Conservation (phyloP, 2,113 vertebrate genomes). For the Anas platyrhynchos region DNA sequence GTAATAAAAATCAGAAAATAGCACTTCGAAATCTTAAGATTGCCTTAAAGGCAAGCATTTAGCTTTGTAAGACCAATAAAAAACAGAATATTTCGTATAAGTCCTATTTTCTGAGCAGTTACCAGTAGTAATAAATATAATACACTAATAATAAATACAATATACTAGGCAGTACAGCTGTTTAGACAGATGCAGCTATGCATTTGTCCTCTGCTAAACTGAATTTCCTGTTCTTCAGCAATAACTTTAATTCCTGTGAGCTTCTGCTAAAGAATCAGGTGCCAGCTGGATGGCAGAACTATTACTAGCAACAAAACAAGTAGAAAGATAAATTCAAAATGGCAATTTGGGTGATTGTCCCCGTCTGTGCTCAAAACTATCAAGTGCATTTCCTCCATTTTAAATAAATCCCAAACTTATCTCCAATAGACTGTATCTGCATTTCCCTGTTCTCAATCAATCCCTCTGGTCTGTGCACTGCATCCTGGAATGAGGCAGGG, state of each 20-base stretch:
- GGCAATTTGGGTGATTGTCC: background rate
- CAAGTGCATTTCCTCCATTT: background rate
- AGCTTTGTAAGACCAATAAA: background rate
- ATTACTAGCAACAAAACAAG: background rate
- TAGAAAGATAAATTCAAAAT: slow-evolving; percentile 17
- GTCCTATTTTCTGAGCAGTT: background rate
- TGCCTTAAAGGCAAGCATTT: background rate
- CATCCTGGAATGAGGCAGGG: background rate
- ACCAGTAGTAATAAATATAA: background rate
- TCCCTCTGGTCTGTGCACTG: background rate
- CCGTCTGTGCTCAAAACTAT: background rate
- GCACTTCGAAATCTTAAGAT: background rate
- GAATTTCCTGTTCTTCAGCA: background rate
- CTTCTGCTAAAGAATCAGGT: background rate
- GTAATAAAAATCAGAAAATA: background rate
- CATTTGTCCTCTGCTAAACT: background rate
- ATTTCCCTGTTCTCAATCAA: background rate
- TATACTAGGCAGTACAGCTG: background rate
- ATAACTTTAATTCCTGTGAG: background rate
- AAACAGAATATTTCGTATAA: background rate
- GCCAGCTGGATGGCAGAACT: background rate
- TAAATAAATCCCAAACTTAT: background rate
- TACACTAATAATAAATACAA: background rate
- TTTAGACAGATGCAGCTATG: background rate
- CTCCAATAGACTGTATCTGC: background rate